Percentiles rank a stretch among this genome's conserved stretches.
Conservation (phyloP, 1,140 invertebrate species). For the Pentalonia nigronervosa region DNA sequence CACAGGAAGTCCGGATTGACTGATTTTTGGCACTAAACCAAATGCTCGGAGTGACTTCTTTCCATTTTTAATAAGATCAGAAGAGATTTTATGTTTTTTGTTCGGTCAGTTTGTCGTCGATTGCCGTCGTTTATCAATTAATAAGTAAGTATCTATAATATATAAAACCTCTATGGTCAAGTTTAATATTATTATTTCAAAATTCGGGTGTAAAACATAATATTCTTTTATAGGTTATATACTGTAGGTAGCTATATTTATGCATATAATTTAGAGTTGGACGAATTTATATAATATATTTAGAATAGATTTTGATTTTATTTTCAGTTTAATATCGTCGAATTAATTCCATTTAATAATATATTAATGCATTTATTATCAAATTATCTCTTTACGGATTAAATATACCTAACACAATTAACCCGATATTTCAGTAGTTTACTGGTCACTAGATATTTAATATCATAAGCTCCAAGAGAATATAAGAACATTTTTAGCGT, state of each 20-base stretch:
- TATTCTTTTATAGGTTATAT: not conserved
- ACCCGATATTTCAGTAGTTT: not conserved
- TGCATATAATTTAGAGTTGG: not conserved
- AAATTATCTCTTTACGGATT: not conserved
- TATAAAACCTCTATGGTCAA: not conserved
- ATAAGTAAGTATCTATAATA: not conserved
- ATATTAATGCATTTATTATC: not conserved
- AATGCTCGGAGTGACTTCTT: conserved; percentile 7
- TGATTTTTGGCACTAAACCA: conserved; percentile 50
- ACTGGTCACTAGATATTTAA: not conserved
- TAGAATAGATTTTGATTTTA: not conserved
- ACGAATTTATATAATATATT: not conserved
- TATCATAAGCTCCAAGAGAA: not conserved
- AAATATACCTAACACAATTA: not conserved
- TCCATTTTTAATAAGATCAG: conserved; percentile 11
- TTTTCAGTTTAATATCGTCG: not conserved
- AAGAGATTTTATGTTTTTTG: not conserved
- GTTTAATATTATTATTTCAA: not conserved
- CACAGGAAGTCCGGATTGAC: conserved; percentile 47
- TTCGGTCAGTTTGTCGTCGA: not conserved
- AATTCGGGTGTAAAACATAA: not conserved
- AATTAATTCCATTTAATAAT: not conserved
- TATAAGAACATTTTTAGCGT: not conserved
- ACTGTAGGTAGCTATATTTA: not conserved
- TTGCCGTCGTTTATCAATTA: not conserved